phyloP scores from a whole-genome alignment of 2,888 invertebrate genomes.

The Dione vanillae region DNA sequence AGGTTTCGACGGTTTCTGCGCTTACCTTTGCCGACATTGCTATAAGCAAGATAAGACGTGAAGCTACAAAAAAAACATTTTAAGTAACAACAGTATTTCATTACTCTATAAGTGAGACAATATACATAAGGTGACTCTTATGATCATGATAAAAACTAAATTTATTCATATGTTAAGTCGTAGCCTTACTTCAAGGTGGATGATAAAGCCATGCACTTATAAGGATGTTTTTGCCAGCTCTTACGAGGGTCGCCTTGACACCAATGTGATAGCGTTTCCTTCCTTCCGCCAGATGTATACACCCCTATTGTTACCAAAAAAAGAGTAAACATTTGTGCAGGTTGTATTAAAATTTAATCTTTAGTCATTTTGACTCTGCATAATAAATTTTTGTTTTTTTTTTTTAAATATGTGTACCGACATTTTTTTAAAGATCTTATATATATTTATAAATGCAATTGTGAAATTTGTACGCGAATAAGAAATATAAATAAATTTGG shows the following conservation, averaged over 20 bases:
- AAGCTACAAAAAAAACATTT: too few species aligned
- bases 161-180: constrained; percentile 22
- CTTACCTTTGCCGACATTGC: too few species aligned
- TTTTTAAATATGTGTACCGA: too few species aligned
- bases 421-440: too few species aligned
- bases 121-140: constrained; percentile 1
- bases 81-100: neutral
- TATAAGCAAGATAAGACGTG: too few species aligned
- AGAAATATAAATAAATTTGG: too few species aligned
- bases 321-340: neutral
- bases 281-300: constrained; percentile 59
- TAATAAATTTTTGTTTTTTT: too few species aligned
- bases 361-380: neutral
- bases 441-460: too few species aligned
- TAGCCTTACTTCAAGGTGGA: constrained; percentile 51
- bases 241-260: constrained; percentile 62
- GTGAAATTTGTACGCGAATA: too few species aligned
- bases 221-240: constrained; percentile 51
- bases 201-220: constrained; percentile 52
- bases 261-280: constrained; percentile 55
- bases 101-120: neutral
- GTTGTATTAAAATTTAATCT: neutral
- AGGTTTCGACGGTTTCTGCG: too few species aligned
- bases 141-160: constrained; percentile 21
- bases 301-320: constrained; percentile 15